Evolutionary conservation across 2,888 invertebrate species (phyloP).

Genomic region (Cephus sareptanus): DNA sequence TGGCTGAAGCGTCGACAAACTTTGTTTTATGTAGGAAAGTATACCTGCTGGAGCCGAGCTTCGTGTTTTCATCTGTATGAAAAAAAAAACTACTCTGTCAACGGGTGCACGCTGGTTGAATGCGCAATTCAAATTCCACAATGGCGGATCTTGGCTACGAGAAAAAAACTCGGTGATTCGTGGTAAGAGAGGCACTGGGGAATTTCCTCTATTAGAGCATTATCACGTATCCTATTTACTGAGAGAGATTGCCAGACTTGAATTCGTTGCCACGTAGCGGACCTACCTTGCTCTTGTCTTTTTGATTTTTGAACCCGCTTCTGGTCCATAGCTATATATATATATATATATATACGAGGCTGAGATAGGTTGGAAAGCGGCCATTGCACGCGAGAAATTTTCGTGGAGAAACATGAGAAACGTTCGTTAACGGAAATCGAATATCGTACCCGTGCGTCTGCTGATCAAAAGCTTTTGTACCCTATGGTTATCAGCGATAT

Average conservation of each 20-base stretch:
- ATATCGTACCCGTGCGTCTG: constrained; percentile 40
- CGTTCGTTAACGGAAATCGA: constrained; percentile 58
- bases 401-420: constrained; percentile 5
- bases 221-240: neutral
- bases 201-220: neutral
- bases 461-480: constrained; percentile 43
- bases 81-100: neutral
- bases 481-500: neutral
- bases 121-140: neutral
- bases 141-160: neutral
- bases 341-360: neutral
- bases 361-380: neutral
- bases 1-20: neutral
- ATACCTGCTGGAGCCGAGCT: neutral
- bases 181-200: neutral
- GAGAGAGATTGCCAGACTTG: neutral
- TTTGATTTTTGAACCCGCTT: neutral
- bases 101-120: neutral
- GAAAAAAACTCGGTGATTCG: neutral
- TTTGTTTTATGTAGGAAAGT: neutral
- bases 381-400: neutral
- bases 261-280: neutral
- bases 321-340: neutral
- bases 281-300: neutral
- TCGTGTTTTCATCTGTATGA: neutral